Evolutionary conservation across 2,113 vertebrate genomes (phyloP).

Genomic region (Apteryx owenii): DNA sequence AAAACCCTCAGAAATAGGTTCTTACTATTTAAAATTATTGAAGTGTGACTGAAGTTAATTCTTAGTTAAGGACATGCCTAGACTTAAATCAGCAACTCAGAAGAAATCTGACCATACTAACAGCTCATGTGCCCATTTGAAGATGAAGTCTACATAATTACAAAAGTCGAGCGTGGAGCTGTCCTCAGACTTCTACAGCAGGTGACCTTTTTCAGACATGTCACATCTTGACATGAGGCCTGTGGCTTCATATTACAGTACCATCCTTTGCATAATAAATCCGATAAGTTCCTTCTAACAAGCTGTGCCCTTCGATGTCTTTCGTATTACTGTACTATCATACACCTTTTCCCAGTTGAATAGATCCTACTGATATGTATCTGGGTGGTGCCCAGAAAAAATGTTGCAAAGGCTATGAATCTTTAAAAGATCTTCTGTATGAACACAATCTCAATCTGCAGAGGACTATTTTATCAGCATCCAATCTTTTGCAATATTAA

Average conservation of each 20-base stretch:
- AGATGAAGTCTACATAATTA: neutral
- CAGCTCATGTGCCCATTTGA: neutral
- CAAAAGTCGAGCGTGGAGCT: neutral
- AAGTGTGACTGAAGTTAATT: neutral
- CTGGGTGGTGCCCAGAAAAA: neutral
- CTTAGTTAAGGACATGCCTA: neutral
- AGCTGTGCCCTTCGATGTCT: neutral
- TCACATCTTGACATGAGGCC: neutral
- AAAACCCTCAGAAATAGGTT: neutral
- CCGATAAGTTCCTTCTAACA: neutral
- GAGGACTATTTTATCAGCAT: neutral
- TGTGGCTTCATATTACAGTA: neutral
- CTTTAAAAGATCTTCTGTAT: neutral
- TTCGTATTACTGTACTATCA: neutral
- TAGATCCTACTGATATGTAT: rapidly evolving
- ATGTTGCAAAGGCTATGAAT: neutral
- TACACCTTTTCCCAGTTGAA: neutral
- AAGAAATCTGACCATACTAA: neutral
- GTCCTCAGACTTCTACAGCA: neutral
- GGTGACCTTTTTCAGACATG: neutral
- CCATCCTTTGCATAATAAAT: rapidly evolving
- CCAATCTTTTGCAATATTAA: neutral
- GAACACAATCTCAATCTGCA: neutral
- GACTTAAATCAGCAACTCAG: neutral
- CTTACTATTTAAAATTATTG: neutral